Evolutionary conservation across 2,888 invertebrate species (phyloP), one percentile per base, ranked within the genome.

Genomic region (Melanotus villosus): DNA sequence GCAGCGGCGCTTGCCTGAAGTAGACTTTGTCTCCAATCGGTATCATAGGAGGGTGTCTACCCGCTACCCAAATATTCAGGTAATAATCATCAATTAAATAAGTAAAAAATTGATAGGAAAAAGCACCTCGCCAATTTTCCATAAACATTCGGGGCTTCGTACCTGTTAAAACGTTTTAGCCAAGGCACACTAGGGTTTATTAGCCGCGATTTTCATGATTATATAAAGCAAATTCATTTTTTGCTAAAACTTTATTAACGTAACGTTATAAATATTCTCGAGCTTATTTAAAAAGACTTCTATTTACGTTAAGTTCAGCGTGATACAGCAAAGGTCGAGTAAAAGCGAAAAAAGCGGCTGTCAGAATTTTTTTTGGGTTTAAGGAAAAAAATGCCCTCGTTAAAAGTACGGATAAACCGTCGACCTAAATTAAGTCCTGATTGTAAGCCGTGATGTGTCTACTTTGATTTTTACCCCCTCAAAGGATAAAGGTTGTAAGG

Each of bases 341-440:
- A 5, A 34, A 34, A 34, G 12, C 2, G 9, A 32, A 32, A 32
- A 32, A 5, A 38, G 2, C 12, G 1, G 12, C 36, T 6, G 26
- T 14, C 36, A 14, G 16, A 9, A 16, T 41, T 41, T 41, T 41
- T 7, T 2, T 41, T n/a, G n/a, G n/a, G n/a, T n/a, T 9, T 7
- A 12, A 41, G 14, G 7, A 41, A 14, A 34, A 21, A 45, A 21
- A 10, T 21, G 5, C 21, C 26, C 23, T 47, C 47, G 23, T 41
- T 41, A 41, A 7, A 18, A 41, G 14, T 9, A 16, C 41, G 41
- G 14, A 41, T 16, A 41, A 23, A 26, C 18, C 18, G 50, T 50
- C 50, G 32, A n/a, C 18, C 32, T 32, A 52, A 52, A 52, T 52
- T 52, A 52, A 52, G 52, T 19, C 16, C 16, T 32, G 32, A 52